Evolutionary conservation across 2,113 vertebrate genomes (phyloP).

Genomic region (Zapornia atra): DNA sequence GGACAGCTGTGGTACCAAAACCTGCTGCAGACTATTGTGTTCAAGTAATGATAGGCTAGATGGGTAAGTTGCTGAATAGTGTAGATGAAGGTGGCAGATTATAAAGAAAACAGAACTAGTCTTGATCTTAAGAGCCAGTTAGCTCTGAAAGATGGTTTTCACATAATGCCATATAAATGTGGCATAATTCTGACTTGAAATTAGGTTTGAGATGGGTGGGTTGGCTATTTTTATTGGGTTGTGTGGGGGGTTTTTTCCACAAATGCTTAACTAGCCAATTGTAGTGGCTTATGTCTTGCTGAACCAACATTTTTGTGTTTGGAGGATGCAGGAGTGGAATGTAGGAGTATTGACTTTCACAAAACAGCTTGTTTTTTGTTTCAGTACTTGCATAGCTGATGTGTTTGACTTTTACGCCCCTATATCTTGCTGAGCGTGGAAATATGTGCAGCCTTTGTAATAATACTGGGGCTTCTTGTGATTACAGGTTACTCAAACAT

Average conservation of each 20-base stretch:
- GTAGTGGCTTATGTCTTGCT: slow-evolving; percentile 7
- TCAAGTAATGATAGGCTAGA: neutral
- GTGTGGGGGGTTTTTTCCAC: neutral
- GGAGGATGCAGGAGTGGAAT: slow-evolving; percentile 28
- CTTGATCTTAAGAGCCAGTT: neutral
- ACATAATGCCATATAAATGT: neutral
- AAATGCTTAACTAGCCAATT: neutral
- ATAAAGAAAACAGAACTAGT: neutral
- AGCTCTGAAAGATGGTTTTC: neutral
- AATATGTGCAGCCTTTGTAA: neutral
- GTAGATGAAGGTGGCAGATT: neutral
- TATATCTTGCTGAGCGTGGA: neutral
- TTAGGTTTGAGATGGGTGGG: too few species aligned
- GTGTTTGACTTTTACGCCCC: neutral
- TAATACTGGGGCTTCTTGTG: neutral
- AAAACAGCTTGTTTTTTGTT: slow-evolving; percentile 36
- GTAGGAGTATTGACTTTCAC: slow-evolving; percentile 47
- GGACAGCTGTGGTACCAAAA: neutral
- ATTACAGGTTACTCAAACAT: neutral
- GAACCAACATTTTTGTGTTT: slow-evolving; percentile 43
- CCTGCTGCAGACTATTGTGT: neutral
- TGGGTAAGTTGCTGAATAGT: neutral
- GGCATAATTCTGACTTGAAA: neutral
- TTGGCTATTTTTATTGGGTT: neutral
- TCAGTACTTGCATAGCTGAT: neutral